A percentile compares a stretch with the other conserved stretches of the same genome.
phyloP scores from a whole-genome alignment of 2,797 vertebrate species.

The Adelosebastes latens region DNA sequence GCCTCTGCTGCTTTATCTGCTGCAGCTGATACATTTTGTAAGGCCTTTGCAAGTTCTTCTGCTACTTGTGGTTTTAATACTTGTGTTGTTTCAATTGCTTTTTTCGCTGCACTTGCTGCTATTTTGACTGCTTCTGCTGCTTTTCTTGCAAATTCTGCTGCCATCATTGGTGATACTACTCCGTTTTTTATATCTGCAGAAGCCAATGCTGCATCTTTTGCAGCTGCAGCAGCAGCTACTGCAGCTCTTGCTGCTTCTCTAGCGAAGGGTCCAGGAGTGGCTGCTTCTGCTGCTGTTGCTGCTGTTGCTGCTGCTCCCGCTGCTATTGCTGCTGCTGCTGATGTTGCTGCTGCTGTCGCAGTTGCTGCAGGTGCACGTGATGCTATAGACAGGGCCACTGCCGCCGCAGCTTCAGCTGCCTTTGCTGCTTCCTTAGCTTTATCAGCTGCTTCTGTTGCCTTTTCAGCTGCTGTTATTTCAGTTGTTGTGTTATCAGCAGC shows the following conservation, averaged over 20 bases:
- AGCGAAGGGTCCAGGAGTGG: neutral
- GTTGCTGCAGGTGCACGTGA: neutral
- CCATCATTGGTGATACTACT: accelerated
- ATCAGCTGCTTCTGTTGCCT: neutral
- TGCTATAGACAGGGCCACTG: neutral
- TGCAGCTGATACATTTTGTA: neutral
- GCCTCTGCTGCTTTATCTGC: neutral
- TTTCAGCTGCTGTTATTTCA: neutral
- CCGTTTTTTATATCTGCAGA: neutral
- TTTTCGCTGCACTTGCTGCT: neutral
- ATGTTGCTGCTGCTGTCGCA: neutral
- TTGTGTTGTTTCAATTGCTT: neutral
- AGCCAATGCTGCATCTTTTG: neutral
- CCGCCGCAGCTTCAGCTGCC: neutral
- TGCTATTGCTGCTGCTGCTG: neutral
- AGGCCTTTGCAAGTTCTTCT: neutral
- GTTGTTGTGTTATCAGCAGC: neutral
- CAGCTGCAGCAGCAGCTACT: neutral
- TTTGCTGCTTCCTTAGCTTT: neutral
- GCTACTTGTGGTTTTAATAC: neutral
- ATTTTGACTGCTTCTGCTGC: neutral
- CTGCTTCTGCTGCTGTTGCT: neutral
- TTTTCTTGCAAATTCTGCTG: neutral
- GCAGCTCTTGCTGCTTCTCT: neutral
- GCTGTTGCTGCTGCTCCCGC: neutral